Evolutionary conservation across 2,888 invertebrate species (phyloP).

Genomic region (Caenorhabditis sinica): DNA sequence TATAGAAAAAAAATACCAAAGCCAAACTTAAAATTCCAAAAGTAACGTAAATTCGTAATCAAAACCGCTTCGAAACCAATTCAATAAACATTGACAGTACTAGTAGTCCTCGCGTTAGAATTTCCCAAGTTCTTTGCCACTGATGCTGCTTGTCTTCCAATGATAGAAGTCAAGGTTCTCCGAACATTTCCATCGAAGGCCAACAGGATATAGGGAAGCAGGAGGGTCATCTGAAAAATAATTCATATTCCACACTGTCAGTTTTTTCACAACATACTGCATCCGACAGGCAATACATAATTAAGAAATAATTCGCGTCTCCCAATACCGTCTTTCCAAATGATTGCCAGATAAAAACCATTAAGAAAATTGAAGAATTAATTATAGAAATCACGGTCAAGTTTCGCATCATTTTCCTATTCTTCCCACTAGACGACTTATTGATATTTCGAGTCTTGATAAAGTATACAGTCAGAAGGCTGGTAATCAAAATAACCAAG

Average conservation of each 20-base stretch:
- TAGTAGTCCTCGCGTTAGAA: not conserved
- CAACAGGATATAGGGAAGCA: constrained; percentile 17
- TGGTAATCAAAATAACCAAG: not conserved
- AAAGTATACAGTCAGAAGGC: not conserved
- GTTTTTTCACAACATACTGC: not conserved
- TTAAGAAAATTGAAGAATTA: not conserved
- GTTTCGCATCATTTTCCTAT: not conserved
- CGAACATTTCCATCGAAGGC: constrained; percentile 14
- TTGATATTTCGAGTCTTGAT: not conserved
- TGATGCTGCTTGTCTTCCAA: constrained; percentile 1
- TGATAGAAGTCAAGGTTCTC: not conserved
- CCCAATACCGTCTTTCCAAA: too few relatives aligned
- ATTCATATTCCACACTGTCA: not conserved
- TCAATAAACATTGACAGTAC: not conserved
- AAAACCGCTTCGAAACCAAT: too few relatives aligned
- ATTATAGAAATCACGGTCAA: not conserved
- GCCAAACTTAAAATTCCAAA: not conserved
- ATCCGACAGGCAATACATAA: too few relatives aligned
- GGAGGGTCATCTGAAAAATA: constrained; percentile 13
- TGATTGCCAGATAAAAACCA: not conserved
- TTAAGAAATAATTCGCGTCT: too few relatives aligned
- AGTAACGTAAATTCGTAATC: not conserved
- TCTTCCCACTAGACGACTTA: not conserved
- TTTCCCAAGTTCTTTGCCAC: not conserved
- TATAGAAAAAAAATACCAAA: not conserved